Evolutionary conservation across 2,113 vertebrate genomes (phyloP).

Genomic region (Seriola dumerili): DNA sequence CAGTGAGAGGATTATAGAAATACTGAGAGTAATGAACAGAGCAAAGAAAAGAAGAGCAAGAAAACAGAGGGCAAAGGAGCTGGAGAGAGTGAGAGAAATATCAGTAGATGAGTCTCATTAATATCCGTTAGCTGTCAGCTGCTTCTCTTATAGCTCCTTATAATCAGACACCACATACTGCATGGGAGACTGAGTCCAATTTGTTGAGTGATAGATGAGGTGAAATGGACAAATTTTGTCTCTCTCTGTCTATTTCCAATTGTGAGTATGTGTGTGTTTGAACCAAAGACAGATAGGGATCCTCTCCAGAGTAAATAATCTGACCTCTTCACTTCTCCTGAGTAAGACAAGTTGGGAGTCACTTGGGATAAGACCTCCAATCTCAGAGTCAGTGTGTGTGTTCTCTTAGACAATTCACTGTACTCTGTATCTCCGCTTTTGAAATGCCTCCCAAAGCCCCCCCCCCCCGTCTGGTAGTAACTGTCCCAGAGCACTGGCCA

Average conservation of each 20-base stretch:
- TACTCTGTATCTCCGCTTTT: constrained; percentile 12
- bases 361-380: constrained; percentile 17
- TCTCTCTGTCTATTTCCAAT: neutral
- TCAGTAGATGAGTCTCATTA: constrained; percentile 29
- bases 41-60: neutral
- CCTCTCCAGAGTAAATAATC: constrained; percentile 33
- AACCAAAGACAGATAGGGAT: constrained; percentile 2
- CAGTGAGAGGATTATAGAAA: constrained; percentile 4
- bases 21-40: neutral
- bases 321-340: constrained; percentile 38
- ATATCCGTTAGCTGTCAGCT: constrained; percentile 44
- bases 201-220: constrained; percentile 44
- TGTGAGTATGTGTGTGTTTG: constrained; percentile 19
- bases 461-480: neutral
- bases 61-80: neutral
- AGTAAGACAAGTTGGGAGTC: constrained; percentile 32
- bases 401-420: neutral
- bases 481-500: constrained; percentile 3
- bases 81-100: constrained; percentile 11
- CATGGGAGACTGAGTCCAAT: constrained; percentile 19
- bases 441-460: neutral
- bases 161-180: constrained; percentile 24
- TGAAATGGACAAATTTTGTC: constrained; percentile 40
- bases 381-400: neutral
- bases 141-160: constrained; percentile 32